phyloP scores from a whole-genome alignment of 2,113 vertebrate genomes.

The Rhynchomys soricoides region DNA sequence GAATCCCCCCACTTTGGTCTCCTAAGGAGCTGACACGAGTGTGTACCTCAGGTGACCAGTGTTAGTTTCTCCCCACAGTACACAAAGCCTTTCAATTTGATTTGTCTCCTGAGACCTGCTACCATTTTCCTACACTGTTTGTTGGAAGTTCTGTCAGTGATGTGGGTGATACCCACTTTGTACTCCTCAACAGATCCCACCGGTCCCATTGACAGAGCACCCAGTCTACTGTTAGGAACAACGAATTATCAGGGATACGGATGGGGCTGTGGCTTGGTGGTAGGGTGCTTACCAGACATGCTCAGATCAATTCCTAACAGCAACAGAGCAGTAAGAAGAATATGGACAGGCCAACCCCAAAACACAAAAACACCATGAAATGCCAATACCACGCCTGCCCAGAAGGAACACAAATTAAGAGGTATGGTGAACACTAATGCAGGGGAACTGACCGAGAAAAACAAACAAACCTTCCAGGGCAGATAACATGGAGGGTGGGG shows the following conservation, averaged over 20 bases:
- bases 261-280: not conserved
- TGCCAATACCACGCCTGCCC: not conserved
- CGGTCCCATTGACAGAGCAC: not conserved
- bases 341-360: not conserved
- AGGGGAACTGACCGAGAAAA: not conserved
- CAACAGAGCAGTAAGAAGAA: not conserved
- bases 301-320: not conserved
- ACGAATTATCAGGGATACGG: not conserved
- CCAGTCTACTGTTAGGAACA: not conserved
- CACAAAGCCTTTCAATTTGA: not conserved
- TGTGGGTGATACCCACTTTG: not conserved
- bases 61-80: not conserved
- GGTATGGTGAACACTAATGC: not conserved
- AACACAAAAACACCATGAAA: not conserved
- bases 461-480: not conserved
- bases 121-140: slow-evolving; percentile 10
- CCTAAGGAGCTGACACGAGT: not conserved
- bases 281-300: not conserved
- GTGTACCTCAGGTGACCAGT: not conserved
- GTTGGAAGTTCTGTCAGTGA: not conserved
- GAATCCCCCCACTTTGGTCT: not conserved
- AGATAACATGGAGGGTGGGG: not conserved
- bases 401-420: slow-evolving; percentile 2
- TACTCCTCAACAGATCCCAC: not conserved
- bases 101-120: not conserved